Base-by-base conservation (phyloP, 1,140 invertebrate species). In the Phortica variegata region DNA sequence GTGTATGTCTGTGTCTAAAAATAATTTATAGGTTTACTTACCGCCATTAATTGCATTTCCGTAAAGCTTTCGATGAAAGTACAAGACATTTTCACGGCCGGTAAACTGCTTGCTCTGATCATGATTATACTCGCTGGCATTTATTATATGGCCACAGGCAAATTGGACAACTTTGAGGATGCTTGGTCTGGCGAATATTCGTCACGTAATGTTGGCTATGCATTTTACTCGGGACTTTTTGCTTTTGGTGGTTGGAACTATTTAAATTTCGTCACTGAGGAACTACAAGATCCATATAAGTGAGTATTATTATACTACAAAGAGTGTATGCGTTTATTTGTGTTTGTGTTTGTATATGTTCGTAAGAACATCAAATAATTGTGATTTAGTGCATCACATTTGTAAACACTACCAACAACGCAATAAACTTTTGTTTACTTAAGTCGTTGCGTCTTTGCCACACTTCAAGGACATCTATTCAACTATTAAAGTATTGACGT, bases 191-290 rank as follows among this genome's bases (percentile, higher is more conserved):
- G 87, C 18, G 79, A 84, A 20, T 86, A 84, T 40, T 79, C 81
- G 29, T 68, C 80, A 3, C 76, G 78, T 0, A 80, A 79, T 40
- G 78, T 94, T 46, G 86, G 91, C 0, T 77, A 94, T 36, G 91
- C 92, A 0, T 94, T 95, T 62, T 96, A 95, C 76, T 90, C 90
- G 0, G 93, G 93, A n/a, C 79, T 97, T 1, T 97, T 97, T 80
- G 93, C 94, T n/a, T 97, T 96, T 76, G 92, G 93, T 39, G 94
- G 94, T 33, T 97, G 91, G 90, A 93, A 95, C 75, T 93, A 90
- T 75, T 80, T 95, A 32, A 95, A 95, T 78, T 95, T 94, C 77
- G 91, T 96, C 21, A 93, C 93, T 16, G 92, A 95, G 79, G 94
- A 97, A 77, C 80, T 97, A 10, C 87, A 95, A 76, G 90, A 96